Evolutionary conservation across 2,113 vertebrate genomes (phyloP).

Genomic region (Ctenodactylus gundi): DNA sequence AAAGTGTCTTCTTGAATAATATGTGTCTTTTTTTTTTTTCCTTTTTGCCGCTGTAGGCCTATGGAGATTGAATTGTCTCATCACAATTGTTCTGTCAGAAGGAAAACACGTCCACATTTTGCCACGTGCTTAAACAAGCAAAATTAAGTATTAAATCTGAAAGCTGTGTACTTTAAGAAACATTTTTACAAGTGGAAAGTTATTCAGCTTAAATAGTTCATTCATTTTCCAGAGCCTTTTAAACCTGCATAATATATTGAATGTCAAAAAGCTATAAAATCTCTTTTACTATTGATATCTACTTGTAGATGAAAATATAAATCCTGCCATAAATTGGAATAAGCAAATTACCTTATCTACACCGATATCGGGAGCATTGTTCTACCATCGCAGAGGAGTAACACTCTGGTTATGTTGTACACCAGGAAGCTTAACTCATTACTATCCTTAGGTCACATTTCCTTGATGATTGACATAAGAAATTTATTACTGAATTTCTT

Average conservation of each 20-base stretch:
- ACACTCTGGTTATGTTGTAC: not conserved
- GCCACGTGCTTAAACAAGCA: conserved; percentile 82
- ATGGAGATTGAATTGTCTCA: conserved; percentile 32
- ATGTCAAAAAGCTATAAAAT: conserved; percentile 78
- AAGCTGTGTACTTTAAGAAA: conserved; percentile 71
- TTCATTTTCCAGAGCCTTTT: conserved; percentile 81
- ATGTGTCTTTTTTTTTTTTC: conserved; percentile 67
- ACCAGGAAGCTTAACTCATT: not conserved
- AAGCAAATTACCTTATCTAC: conserved; percentile 76
- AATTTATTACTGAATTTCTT: conserved; percentile 16
- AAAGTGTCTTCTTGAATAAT: conserved; percentile 75
- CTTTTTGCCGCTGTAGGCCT: conserved; percentile 58
- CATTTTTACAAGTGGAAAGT: conserved; percentile 83
- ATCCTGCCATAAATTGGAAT: conserved; percentile 60
- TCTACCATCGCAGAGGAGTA: not conserved
- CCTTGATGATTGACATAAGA: conserved; percentile 31
- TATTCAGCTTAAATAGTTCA: conserved; percentile 80
- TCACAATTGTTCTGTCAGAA: conserved; percentile 57
- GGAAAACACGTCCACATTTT: conserved; percentile 70
- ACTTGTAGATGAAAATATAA: conserved; percentile 78
- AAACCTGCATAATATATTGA: conserved; percentile 75
- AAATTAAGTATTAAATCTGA: conserved; percentile 82
- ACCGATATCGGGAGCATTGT: conserved; percentile 33
- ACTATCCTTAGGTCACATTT: not conserved
- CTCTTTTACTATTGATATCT: conserved; percentile 82